These are phyloP conservation scores for Amphipyra berbera DNA, from an alignment of 2,888 invertebrate genomes.

Conservation along the genomic window DNA sequence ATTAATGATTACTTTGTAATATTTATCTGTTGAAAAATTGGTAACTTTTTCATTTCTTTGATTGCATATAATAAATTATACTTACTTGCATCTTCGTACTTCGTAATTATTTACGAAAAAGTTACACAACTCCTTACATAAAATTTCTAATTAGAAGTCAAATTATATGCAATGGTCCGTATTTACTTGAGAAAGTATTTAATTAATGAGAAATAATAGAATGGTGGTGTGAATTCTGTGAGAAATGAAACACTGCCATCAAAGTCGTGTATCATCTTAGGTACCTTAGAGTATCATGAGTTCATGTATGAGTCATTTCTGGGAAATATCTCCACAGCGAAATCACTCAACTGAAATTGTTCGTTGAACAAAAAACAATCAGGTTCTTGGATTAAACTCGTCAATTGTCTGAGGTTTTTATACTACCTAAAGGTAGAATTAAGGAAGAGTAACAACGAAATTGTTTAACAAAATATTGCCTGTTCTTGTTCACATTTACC, in stretches of 20 bases:
- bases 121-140: too few species aligned
- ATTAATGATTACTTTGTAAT: too few species aligned
- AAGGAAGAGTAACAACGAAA: conserved; percentile 6
- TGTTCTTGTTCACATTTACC: background rate
- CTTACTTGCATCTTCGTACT: too few species aligned
- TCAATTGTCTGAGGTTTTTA: conserved; percentile 29
- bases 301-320: conserved; percentile 28
- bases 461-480: background rate
- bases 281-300: conserved; percentile 1
- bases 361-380: conserved; percentile 40
- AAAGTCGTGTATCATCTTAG: conserved; percentile 14
- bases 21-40: too few species aligned
- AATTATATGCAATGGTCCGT: background rate
- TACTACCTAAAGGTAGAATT: background rate
- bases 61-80: too few species aligned
- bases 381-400: conserved; percentile 38
- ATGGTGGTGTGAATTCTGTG: conserved; percentile 25
- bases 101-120: too few species aligned
- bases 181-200: conserved; percentile 26
- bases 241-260: conserved; percentile 28
- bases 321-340: conserved; percentile 26
- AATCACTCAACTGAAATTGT: conserved; percentile 41
- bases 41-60: too few species aligned
- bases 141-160: background rate
- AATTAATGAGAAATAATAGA: conserved; percentile 23